Base-by-base conservation (phyloP, 2,797 vertebrate genomes). In the Erithacus rubecula region DNA sequence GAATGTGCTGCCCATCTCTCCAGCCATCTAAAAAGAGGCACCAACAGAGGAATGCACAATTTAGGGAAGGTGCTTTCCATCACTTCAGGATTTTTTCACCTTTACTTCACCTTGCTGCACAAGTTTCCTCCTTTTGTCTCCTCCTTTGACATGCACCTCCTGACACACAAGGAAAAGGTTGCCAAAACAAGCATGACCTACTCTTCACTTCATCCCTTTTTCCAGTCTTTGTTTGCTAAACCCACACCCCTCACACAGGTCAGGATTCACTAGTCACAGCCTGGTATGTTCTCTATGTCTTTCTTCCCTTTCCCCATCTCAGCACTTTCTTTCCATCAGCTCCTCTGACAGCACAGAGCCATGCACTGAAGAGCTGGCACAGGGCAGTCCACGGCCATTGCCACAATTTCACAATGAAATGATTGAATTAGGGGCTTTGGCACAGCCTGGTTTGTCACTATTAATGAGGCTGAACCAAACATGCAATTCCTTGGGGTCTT, bases 221-320 rank as follows among this genome's bases (percentile, higher is more conserved):
- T 91, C 58, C 15, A 9, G 36, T 30, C 13, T 34, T 68, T 52
- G 29, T 67, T 58, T 36, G 39, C 32, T 39, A 55, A 80, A 10
- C 9, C 7, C 8, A 43, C 15, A 44, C 2, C 1, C 7, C 32
- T 65, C 0, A 0, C 5, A 32, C 13, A 19, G 19, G 2, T 39
- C 12, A 12, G 46, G 27, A 52, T 51, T 26, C 41, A n/a, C 12
- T 24, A 10, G 1, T 55, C 67, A 72, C 64, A 69, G 29, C 11
- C 7, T 17, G 23, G 6, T 10, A 18, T 0, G 0, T 44, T 67
- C 70, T 78, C 75, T 79, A 21, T 89, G 58, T 3, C 3, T 2
- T 83, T 56, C 11, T 44, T 80, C 20, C 27, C 58, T 86, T 74
- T 23, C 9, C 8, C 5, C 11, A 17, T n/a, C 60, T 53, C 75